Percentiles rank a stretch among this genome's conserved stretches.
These are phyloP conservation scores for Ephydatia muelleri DNA, from an alignment of 37 sponge, comb jelly and placozoan genomes.

Conservation along the genomic window DNA sequence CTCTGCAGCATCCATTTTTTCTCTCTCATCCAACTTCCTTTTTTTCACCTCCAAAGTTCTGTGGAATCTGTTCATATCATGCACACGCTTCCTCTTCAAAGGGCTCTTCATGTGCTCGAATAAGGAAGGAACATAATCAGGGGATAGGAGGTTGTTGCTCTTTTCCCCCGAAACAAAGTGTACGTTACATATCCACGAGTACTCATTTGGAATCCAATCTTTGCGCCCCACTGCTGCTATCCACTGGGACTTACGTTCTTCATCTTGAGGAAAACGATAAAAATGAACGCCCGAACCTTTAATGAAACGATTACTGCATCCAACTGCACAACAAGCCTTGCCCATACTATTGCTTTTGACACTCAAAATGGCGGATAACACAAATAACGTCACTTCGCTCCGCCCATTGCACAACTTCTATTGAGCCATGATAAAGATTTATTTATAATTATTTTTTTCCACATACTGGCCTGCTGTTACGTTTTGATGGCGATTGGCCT, in stretches of 20 bases:
- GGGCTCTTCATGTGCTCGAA: no score
- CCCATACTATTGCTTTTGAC: conserved; percentile 28
- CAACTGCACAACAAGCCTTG: conserved; percentile 40
- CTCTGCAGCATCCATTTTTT: conserved; percentile 10
- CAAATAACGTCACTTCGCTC: not conserved
- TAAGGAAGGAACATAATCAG: conserved; percentile 43
- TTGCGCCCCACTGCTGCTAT: conserved; percentile 41
- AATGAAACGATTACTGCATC: conserved; percentile 23
- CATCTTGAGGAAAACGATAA: conserved; percentile 43
- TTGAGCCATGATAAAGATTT: no score
- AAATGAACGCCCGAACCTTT: conserved; percentile 36
- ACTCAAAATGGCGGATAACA: conserved; percentile 28
- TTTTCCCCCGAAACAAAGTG: conserved; percentile 30
- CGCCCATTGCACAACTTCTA: no score
- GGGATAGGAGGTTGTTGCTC: conserved; percentile 20
- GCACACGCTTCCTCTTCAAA: not conserved
- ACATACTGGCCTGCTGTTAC: no score
- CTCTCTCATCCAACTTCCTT: not conserved
- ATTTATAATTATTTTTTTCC: no score
- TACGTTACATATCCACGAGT: conserved; percentile 17
- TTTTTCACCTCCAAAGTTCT: no score
- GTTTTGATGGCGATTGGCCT: no score
- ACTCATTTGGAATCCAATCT: conserved; percentile 34
- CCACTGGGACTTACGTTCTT: conserved; percentile 30
- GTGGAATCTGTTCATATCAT: no score